Percentiles rank a stretch among this genome's conserved stretches.
Evolutionary conservation across 2,113 vertebrate genomes (phyloP).

Genomic region (Arothron firmamentum): DNA sequence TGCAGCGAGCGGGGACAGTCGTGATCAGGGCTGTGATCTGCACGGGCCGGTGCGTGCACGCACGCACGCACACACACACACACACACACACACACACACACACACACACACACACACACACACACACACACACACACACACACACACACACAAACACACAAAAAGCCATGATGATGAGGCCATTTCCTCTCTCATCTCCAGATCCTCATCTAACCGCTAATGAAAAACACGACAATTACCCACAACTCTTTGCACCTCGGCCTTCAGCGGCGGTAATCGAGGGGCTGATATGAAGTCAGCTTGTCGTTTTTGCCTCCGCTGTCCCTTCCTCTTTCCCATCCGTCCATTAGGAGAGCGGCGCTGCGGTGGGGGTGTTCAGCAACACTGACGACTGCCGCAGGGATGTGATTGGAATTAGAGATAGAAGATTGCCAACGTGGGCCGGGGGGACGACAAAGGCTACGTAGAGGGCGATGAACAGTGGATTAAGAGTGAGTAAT

Average conservation of each 20-base stretch:
- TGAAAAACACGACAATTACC: constrained; percentile 81
- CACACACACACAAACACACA: constrained; percentile 21
- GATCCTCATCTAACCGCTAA: constrained; percentile 76
- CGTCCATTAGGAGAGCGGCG: constrained; percentile 9
- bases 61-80: constrained; percentile 27
- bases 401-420: constrained; percentile 50
- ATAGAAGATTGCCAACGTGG: constrained; percentile 35
- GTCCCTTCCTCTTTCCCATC: constrained; percentile 39
- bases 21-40: constrained; percentile 57
- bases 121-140: constrained; percentile 29
- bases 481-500: constrained; percentile 54
- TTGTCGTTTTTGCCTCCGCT: constrained; percentile 38
- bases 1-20: constrained; percentile 49
- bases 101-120: constrained; percentile 14
- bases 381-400: constrained; percentile 31
- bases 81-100: constrained; percentile 19
- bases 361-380: constrained; percentile 25
- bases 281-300: constrained; percentile 54
- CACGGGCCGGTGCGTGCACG: background rate
- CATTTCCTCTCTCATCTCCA: constrained; percentile 75
- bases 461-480: constrained; percentile 52
- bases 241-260: constrained; percentile 64
- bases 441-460: constrained; percentile 47
- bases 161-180: constrained; percentile 69
- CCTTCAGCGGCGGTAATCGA: constrained; percentile 60